Percentiles rank a stretch among this genome's conserved stretches.
Evolutionary conservation across 2,113 vertebrate species (phyloP).

Genomic region (Nerophis lumbriciformis): DNA sequence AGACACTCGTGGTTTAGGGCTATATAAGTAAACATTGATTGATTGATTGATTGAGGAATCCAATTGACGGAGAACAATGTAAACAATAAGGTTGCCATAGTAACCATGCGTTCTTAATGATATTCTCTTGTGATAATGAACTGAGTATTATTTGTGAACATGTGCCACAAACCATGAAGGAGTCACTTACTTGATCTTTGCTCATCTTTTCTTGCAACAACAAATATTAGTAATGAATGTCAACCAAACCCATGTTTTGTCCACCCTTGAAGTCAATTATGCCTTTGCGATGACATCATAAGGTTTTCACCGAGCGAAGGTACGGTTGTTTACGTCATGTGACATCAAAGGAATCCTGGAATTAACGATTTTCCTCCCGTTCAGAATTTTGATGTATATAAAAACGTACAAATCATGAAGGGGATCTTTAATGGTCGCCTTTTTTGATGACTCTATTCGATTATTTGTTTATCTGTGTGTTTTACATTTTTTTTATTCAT

Average conservation of each 20-base stretch:
- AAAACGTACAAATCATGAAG: too few species aligned
- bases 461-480: too few species aligned
- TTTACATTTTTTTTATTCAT: too few species aligned
- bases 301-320: not conserved
- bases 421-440: too few species aligned
- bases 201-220: not conserved
- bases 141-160: too few species aligned
- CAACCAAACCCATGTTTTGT: not conserved
- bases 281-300: conserved; percentile 4
- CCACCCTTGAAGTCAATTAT: not conserved
- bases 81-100: not conserved
- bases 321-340: not conserved
- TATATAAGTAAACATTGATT: not conserved
- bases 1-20: too few species aligned
- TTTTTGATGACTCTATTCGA: too few species aligned
- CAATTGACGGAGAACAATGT: not conserved
- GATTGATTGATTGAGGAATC: not conserved
- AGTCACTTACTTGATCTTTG: conserved; percentile 6
- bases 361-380: too few species aligned
- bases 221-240: not conserved
- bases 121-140: too few species aligned
- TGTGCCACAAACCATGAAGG: not conserved
- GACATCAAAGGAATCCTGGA: not conserved
- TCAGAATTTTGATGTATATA: too few species aligned
- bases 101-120: not conserved